Conservation (phyloP, 1,140 invertebrate species). For the Bombus superbus region DNA sequence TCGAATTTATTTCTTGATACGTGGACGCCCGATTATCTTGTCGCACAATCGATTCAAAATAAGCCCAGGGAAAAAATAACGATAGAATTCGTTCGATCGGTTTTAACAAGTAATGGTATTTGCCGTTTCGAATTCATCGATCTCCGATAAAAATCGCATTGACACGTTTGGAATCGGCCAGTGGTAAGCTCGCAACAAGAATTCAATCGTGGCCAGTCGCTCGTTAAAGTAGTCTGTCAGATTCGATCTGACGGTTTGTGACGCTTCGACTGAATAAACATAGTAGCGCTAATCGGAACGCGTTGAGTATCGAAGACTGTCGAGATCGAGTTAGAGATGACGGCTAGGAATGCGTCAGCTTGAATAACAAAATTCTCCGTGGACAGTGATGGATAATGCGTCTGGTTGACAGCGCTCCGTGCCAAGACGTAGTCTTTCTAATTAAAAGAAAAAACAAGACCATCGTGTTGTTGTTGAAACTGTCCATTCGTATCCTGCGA, state of each 20-base stretch:
- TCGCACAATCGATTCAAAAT: neutral
- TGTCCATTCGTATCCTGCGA: neutral
- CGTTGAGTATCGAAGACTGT: slow-evolving; percentile 8
- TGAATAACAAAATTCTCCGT: slow-evolving; percentile 31
- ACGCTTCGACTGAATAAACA: slow-evolving; percentile 23
- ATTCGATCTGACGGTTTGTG: slow-evolving; percentile 6
- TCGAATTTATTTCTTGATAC: too few relatives aligned
- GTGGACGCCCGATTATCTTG: neutral
- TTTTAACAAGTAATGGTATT: neutral
- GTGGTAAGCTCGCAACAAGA: too few relatives aligned
- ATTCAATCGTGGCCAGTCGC: slow-evolving; percentile 17
- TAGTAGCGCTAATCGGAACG: slow-evolving; percentile 28
- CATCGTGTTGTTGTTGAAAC: neutral
- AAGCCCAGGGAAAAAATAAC: neutral
- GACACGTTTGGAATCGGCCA: neutral
- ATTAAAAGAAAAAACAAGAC: slow-evolving; percentile 12
- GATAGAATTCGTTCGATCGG: neutral
- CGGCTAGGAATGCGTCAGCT: neutral
- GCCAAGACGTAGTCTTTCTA: neutral
- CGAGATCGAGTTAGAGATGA: neutral
- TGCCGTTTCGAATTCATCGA: neutral
- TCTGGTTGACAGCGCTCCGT: neutral
- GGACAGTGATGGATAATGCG: slow-evolving; percentile 39
- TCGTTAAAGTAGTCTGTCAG: slow-evolving; percentile 21
- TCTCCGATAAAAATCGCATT: slow-evolving; percentile 1